Conservation (phyloP, 37 sponge, comb jelly and placozoan genomes). For the Cliona cf. orientalis region DNA sequence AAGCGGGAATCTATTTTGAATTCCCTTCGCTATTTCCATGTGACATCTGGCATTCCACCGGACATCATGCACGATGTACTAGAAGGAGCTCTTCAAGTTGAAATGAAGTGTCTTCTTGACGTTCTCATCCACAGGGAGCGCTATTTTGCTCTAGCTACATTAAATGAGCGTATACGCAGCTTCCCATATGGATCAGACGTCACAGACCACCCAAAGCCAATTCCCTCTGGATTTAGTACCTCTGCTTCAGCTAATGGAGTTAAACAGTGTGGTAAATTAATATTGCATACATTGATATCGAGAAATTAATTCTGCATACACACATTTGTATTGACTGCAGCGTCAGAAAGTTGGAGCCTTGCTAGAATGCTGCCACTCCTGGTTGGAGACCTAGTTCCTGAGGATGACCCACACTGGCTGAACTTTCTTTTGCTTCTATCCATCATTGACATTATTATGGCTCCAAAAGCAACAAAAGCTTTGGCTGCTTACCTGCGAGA, state of each 20-base stretch:
- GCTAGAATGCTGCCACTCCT: neutral
- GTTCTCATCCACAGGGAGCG: neutral
- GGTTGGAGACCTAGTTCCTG: conserved; percentile 1
- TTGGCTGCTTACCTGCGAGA: neutral
- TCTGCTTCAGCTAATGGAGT: neutral
- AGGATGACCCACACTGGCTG: neutral
- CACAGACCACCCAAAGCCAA: neutral
- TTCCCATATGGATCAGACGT: neutral
- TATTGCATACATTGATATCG: neutral
- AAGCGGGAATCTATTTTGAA: conserved; percentile 3
- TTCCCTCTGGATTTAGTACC: neutral
- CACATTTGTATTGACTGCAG: neutral
- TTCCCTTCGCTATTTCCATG: neutral
- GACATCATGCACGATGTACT: neutral
- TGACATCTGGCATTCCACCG: neutral
- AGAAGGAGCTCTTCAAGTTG: no score
- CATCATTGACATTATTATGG: neutral
- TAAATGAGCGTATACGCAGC: no score
- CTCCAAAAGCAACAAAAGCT: neutral
- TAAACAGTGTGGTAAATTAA: neutral
- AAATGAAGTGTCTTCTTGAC: neutral
- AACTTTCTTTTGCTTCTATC: neutral
- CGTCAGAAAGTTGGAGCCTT: neutral
- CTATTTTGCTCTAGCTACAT: neutral
- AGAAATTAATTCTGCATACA: neutral